Evolutionary conservation across 2,113 vertebrate genomes (phyloP).

Genomic region (Camelus dromedarius): DNA sequence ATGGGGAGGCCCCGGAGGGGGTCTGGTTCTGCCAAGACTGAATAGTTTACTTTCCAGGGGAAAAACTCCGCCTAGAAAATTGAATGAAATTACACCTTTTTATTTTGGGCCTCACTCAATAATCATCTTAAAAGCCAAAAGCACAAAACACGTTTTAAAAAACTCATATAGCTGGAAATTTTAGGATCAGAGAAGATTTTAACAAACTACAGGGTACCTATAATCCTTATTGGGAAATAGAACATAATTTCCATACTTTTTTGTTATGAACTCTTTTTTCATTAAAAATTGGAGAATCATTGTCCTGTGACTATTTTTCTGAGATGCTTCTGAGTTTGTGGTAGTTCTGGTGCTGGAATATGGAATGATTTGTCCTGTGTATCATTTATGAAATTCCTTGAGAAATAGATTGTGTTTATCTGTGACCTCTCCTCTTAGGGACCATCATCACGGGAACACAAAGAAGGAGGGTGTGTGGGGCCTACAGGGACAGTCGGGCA

Average conservation of each 20-base stretch:
- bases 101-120: neutral
- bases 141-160: neutral
- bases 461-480: neutral
- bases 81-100: conserved; percentile 4
- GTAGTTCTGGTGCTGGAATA: neutral
- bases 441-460: neutral
- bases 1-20: too few relatives aligned
- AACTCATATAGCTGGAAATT: neutral
- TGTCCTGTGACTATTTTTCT: neutral
- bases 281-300: conserved; percentile 36
- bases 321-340: neutral
- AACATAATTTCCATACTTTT: neutral
- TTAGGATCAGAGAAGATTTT: neutral
- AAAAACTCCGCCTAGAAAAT: neutral
- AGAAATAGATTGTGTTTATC: neutral
- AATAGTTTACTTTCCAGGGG: neutral
- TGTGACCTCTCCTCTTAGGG: neutral
- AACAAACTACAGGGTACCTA: neutral
- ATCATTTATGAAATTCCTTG: neutral
- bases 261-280: neutral
- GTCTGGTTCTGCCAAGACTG: neutral
- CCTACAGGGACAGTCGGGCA: neutral
- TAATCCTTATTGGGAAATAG: neutral
- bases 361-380: neutral
- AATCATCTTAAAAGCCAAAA: conserved; percentile 40